These are phyloP conservation scores for Flexamia atlantica DNA, from an alignment of 2,888 invertebrate genomes.

Conservation along the genomic window DNA sequence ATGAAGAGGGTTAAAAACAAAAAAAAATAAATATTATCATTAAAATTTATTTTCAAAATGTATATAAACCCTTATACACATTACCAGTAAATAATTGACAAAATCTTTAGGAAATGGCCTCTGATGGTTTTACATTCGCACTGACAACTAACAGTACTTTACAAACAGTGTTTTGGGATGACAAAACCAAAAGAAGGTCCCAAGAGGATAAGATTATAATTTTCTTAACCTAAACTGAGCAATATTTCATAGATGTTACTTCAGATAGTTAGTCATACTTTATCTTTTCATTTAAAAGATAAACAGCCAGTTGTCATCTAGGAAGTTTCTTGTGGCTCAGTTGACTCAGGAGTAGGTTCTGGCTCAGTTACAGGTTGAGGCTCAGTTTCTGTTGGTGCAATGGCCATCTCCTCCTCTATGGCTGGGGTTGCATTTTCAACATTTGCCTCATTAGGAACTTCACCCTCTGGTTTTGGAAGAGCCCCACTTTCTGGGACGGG, in stretches of 20 bases:
- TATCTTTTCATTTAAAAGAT: background rate
- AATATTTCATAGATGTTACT: too few relatives aligned
- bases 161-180: background rate
- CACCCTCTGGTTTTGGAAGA: too few relatives aligned
- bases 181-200: background rate
- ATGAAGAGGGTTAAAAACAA: too few relatives aligned
- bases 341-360: background rate
- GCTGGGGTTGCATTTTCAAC: background rate
- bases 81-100: background rate
- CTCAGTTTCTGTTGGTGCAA: conserved; percentile 54
- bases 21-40: too few relatives aligned
- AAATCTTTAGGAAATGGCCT: too few relatives aligned
- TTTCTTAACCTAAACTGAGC: too few relatives aligned
- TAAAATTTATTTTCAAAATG: background rate
- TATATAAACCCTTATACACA: background rate
- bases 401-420: conserved; percentile 47
- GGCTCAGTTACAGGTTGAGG: background rate
- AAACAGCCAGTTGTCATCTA: background rate
- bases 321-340: conserved; percentile 4
- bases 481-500: too few relatives aligned
- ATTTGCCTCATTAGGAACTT: background rate
- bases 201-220: background rate
- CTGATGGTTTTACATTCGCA: background rate
- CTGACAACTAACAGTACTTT: background rate
- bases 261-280: background rate